Base-by-base conservation (phyloP, 2,113 vertebrate genomes). In the Ariopsis seemanni region DNA sequence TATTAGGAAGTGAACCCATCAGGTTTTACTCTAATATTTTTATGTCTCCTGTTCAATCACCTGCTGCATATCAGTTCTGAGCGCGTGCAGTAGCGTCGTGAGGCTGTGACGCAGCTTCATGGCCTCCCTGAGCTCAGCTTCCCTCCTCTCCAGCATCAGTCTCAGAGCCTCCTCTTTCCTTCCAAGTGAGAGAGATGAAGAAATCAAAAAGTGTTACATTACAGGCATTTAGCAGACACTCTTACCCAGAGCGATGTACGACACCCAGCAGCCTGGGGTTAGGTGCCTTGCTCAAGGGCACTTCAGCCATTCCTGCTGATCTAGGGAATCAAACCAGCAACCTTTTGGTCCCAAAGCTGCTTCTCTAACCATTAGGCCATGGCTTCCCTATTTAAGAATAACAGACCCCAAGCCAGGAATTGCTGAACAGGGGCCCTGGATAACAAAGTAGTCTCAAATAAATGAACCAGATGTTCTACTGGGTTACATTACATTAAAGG, bases 81-180 rank as follows among this genome's bases (percentile, higher is more conserved):
- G 92, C 4, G 93, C 91, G 12, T 91, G 90, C 50, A 96, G 89
- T 53, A 96, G 80, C 0, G 92, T 92, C 57, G 92, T 92, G 87
- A 96, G 91, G 85, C 93, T 89, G 85, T 93, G 91, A 4, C 94
- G 94, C 77, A 95, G 93, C 89, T 93, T 94, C 89, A 91, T 93
- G 1, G 94, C 92, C 83, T 94, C 93, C n/a, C 94, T 89, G 34
- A 96, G 93, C 91, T 96, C 94, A 2, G 92, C 93, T 86, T 97
- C 94, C 65, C 95, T 91, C 27, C 93, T 94, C 82, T 94, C 94
- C 88, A 95, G 83, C 90, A 95, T 92, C 79, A 93, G 63, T 18
- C 80, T 87, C 50, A 95, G 89, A 0, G 93, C 81, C 7, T 92
- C 88, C 34, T 94, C 95, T 86, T 50, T 89, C 83, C 95, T 95